Evolutionary conservation across 2,113 vertebrate genomes (phyloP).

Genomic region (Paedocypris sp.): DNA sequence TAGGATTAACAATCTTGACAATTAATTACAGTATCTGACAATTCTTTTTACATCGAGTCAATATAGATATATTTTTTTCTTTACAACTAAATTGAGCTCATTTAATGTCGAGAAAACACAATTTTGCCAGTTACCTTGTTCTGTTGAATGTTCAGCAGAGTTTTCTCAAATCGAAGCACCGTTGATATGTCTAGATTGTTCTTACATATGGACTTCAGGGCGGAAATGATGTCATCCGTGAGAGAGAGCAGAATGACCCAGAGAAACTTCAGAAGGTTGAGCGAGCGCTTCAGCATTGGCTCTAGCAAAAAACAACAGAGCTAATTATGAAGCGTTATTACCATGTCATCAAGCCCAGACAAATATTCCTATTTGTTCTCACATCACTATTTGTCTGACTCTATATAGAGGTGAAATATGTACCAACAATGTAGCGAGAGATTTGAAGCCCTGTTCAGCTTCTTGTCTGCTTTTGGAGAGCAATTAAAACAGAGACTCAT

Average conservation of each 20-base stretch:
- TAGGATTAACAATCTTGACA: too few relatives aligned
- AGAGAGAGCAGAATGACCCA: slow-evolving; percentile 50
- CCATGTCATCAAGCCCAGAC: not conserved
- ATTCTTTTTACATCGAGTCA: too few relatives aligned
- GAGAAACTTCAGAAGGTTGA: slow-evolving; percentile 46
- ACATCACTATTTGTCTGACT: not conserved
- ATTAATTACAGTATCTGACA: too few relatives aligned
- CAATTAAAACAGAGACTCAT: too few relatives aligned
- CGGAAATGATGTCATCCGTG: slow-evolving; percentile 42
- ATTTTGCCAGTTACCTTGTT: slow-evolving; percentile 50
- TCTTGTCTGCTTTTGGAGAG: too few relatives aligned
- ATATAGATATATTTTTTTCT: too few relatives aligned
- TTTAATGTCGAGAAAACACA: too few relatives aligned
- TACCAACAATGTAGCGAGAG: too few relatives aligned
- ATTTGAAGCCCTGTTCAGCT: too few relatives aligned
- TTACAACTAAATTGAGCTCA: too few relatives aligned
- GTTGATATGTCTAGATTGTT: slow-evolving; percentile 49
- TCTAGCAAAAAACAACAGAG: slow-evolving; percentile 15
- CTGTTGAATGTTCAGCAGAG: slow-evolving; percentile 46
- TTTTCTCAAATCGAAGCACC: slow-evolving; percentile 51
- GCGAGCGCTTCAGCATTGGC: slow-evolving; percentile 48
- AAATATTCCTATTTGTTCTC: not conserved
- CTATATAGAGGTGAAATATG: too few relatives aligned
- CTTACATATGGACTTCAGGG: slow-evolving; percentile 52
- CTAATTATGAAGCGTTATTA: too few relatives aligned